Evolutionary conservation across 2,113 vertebrate species (phyloP).

Genomic region (Mustela lutreola): DNA sequence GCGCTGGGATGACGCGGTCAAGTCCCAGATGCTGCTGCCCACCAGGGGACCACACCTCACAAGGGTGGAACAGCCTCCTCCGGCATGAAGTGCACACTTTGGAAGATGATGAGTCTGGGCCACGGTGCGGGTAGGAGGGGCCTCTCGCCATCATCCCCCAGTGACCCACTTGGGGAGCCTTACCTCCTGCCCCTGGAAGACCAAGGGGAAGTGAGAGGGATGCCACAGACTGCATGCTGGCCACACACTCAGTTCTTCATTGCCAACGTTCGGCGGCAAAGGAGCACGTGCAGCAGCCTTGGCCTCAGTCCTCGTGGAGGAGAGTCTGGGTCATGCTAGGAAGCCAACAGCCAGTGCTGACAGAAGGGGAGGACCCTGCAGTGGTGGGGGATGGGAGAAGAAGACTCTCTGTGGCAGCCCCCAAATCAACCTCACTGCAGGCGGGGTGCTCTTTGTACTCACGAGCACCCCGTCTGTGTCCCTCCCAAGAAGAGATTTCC

Average conservation of each 20-base stretch:
- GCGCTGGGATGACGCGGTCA: neutral
- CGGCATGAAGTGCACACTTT: too few species aligned
- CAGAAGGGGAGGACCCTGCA: neutral
- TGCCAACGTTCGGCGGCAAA: neutral
- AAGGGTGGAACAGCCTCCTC: too few species aligned
- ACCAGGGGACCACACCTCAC: neutral
- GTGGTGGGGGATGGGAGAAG: neutral
- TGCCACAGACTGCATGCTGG: neutral
- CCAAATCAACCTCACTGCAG: neutral
- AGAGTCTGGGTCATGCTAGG: too few species aligned
- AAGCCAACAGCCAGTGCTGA: neutral
- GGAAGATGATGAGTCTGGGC: neutral
- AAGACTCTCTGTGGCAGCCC: rapidly evolving
- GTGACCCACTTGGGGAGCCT: neutral
- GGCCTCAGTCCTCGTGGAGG: rapidly evolving
- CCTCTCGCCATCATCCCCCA: neutral
- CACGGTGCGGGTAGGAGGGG: too few species aligned
- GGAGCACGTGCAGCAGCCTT: rapidly evolving
- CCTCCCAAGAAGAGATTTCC: too few species aligned
- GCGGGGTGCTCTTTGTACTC: neutral
- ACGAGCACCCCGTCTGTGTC: neutral
- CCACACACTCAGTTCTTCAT: too few species aligned
- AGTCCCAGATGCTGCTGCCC: neutral
- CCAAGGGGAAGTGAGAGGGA: neutral
- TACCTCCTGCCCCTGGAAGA: neutral